phyloP scores from a whole-genome alignment of 2,888 invertebrate genomes.

The Agriopis marginaria region DNA sequence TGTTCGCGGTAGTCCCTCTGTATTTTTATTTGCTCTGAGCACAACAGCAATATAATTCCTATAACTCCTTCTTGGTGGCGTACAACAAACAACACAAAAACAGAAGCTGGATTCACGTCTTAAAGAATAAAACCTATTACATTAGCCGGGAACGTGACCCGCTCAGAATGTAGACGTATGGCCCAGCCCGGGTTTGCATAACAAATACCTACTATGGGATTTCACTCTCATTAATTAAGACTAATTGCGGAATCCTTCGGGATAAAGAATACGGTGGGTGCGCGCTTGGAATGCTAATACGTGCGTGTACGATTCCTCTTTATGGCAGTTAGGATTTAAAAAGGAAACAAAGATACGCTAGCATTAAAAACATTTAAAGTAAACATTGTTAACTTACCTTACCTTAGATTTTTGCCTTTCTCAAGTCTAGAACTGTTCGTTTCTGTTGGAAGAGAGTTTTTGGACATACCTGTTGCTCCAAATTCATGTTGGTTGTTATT shows the following conservation, averaged over 20 bases:
- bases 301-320: constrained; percentile 34
- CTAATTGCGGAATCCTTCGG: constrained; percentile 69
- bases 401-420: too few species aligned
- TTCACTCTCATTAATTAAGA: constrained; percentile 72
- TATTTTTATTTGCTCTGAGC: too few species aligned
- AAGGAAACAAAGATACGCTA: not conserved
- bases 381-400: not conserved
- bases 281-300: constrained; percentile 49
- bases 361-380: too few species aligned
- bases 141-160: constrained; percentile 61
- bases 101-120: constrained; percentile 16
- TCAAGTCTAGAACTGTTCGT: too few species aligned
- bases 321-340: constrained; percentile 7
- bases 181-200: constrained; percentile 68
- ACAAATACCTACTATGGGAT: constrained; percentile 61
- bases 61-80: not conserved
- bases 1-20: too few species aligned
- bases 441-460: too few species aligned
- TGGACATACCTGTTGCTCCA: too few species aligned
- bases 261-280: constrained; percentile 46
- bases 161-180: constrained; percentile 69
- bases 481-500: too few species aligned
- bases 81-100: constrained; percentile 12
- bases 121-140: constrained; percentile 48
- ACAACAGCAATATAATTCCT: not conserved